phyloP scores from a whole-genome alignment of 2,888 invertebrate genomes.

The Philhelius pedissequus region DNA sequence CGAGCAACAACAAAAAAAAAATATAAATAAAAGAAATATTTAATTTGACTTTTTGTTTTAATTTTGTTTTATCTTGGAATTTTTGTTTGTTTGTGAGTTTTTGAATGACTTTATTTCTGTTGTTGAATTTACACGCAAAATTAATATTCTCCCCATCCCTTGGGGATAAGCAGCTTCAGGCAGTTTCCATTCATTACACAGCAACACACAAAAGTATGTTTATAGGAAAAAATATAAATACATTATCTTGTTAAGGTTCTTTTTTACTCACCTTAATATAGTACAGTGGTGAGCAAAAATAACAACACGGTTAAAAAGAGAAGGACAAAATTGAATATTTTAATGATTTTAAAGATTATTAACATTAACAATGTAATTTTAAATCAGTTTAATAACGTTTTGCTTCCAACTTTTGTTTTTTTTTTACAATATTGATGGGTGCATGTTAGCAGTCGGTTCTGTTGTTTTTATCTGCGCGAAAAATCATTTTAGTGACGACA shows the following conservation, averaged over 20 bases:
- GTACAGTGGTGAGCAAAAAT: no score
- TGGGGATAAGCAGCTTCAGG: background rate
- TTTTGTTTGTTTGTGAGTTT: slow-evolving; percentile 18
- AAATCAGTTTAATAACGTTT: no score
- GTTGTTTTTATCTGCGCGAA: no score
- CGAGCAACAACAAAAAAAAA: background rate
- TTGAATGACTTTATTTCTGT: slow-evolving; percentile 56
- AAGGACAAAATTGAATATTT: no score
- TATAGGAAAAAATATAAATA: background rate
- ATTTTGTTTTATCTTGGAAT: slow-evolving; percentile 40
- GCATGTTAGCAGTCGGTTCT: no score
- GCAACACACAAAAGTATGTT: background rate
- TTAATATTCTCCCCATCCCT: background rate
- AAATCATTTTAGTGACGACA: no score
- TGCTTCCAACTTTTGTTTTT: no score
- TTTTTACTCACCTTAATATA: background rate
- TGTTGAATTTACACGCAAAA: slow-evolving; percentile 57
- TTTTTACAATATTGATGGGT: no score
- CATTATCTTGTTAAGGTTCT: background rate
- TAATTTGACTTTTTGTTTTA: slow-evolving; percentile 27
- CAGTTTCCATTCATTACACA: background rate
- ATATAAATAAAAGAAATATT: slow-evolving; percentile 18
- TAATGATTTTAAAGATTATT: no score
- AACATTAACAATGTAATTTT: no score
- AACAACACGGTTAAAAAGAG: no score